A percentile compares a stretch with the other conserved stretches of the same genome.
Evolutionary conservation across 2,797 vertebrate genomes (phyloP).

Genomic region (Pseudomugil tenellus): DNA sequence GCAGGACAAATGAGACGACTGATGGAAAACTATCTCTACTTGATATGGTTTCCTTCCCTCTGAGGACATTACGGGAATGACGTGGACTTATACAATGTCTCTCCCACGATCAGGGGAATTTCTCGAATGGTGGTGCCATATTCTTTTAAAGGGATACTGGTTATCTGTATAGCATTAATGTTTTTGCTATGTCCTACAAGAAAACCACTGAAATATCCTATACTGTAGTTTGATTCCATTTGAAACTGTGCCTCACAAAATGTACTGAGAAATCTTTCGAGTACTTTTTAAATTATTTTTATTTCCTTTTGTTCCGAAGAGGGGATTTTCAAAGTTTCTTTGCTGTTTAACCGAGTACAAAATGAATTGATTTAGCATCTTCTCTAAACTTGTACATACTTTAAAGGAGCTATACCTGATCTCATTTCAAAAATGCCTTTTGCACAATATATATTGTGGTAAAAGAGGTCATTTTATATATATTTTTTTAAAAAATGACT

Average conservation of each 20-base stretch:
- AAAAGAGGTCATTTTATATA: no score
- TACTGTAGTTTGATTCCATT: conserved; percentile 83
- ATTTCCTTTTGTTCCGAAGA: conserved; percentile 55
- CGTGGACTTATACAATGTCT: conserved; percentile 35
- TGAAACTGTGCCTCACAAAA: conserved; percentile 75
- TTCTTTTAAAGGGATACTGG: conserved; percentile 81
- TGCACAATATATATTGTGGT: no score
- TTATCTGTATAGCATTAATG: conserved; percentile 60
- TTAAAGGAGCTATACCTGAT: no score
- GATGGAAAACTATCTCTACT: conserved; percentile 47
- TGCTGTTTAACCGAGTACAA: conserved; percentile 63
- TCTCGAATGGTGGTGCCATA: conserved; percentile 67
- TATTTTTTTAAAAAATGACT: no score
- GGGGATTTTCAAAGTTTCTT: conserved; percentile 60
- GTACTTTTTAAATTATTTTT: conserved; percentile 83
- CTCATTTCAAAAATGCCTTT: no score
- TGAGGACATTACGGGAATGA: conserved; percentile 55
- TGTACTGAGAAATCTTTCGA: conserved; percentile 76
- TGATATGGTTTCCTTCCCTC: conserved; percentile 47
- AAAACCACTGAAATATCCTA: conserved; percentile 83
- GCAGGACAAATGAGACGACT: conserved; percentile 43
- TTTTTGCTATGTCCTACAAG: conserved; percentile 67
- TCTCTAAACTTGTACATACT: conserved; percentile 77
- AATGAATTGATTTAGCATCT: conserved; percentile 65
- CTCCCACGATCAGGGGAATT: conserved; percentile 46